Conservation (phyloP, 1,140 invertebrate genomes). For the Ectropis grisescens region DNA sequence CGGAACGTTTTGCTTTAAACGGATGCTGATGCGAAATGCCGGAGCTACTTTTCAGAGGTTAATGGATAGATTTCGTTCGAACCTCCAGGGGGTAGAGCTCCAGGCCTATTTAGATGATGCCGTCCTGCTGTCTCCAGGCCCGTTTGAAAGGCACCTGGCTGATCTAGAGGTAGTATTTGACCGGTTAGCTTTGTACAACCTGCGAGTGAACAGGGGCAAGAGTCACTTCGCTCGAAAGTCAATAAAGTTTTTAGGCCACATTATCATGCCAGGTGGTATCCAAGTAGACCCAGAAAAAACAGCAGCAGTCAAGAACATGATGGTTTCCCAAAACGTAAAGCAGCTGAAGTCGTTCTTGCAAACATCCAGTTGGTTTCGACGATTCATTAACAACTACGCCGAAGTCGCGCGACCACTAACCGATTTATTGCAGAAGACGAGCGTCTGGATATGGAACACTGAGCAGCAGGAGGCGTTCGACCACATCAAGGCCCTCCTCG, state of each 20-base stretch:
- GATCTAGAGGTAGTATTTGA: constrained; percentile 37
- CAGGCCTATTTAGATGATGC: constrained; percentile 5
- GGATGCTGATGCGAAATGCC: constrained; percentile 48
- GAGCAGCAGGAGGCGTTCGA: not conserved
- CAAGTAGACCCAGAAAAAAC: constrained; percentile 37
- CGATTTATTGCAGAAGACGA: not conserved
- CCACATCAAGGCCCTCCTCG: constrained; percentile 1
- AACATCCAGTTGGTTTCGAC: constrained; percentile 40
- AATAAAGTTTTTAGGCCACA: constrained; percentile 48
- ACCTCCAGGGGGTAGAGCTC: constrained; percentile 4
- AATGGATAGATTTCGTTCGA: constrained; percentile 24
- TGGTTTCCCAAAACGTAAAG: constrained; percentile 23
- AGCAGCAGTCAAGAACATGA: constrained; percentile 26
- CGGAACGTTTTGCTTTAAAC: constrained; percentile 42
- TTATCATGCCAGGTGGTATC: constrained; percentile 36
- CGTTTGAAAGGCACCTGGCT: constrained; percentile 38
- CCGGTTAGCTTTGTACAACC: constrained; percentile 22
- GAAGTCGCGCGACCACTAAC: constrained; percentile 39
- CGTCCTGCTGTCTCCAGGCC: constrained; percentile 17
- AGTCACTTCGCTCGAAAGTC: constrained; percentile 33
- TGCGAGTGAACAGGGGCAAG: constrained; percentile 41
- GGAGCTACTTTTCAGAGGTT: constrained; percentile 47
- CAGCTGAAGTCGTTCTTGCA: constrained; percentile 28
- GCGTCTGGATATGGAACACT: not conserved
- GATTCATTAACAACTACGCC: constrained; percentile 44